Percentiles rank a stretch among this genome's conserved stretches.
Evolutionary conservation across 2,113 vertebrate genomes (phyloP).

Genomic region (Syngnathoides biaculeatus): DNA sequence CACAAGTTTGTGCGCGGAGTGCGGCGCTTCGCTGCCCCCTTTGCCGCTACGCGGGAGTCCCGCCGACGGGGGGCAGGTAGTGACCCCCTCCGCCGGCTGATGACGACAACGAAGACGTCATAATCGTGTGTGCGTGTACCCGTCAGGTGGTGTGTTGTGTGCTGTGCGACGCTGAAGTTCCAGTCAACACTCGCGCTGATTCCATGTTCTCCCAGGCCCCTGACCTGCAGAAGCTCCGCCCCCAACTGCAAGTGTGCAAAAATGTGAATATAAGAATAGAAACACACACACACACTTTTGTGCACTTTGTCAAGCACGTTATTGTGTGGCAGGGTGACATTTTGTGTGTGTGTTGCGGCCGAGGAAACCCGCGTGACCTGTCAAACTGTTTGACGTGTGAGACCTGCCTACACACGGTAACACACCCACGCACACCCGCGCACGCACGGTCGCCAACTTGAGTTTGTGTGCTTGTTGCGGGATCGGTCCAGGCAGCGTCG

Average conservation of each 20-base stretch:
- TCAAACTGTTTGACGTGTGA: slow-evolving; percentile 52
- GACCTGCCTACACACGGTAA: slow-evolving; percentile 32
- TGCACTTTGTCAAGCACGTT: not conserved
- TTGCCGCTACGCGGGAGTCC: not conserved
- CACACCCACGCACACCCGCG: not conserved
- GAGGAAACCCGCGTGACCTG: slow-evolving; percentile 34
- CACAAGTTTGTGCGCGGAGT: not conserved
- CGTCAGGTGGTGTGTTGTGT: slow-evolving; percentile 1
- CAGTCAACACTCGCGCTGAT: not conserved
- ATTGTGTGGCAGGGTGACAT: slow-evolving; percentile 27
- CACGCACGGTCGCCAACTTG: not conserved
- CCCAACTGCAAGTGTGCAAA: not conserved
- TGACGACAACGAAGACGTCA: not conserved
- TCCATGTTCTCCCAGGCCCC: not conserved
- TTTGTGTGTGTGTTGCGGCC: slow-evolving; percentile 41
- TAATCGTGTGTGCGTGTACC: not conserved
- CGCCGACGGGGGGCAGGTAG: slow-evolving; percentile 1
- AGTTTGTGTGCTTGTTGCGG: not conserved
- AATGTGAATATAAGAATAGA: not conserved
- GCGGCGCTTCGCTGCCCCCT: not conserved
- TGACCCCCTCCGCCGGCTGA: not conserved
- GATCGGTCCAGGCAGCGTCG: slow-evolving; percentile 41
- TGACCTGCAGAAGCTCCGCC: not conserved
- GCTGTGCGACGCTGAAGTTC: not conserved
- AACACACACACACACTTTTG: slow-evolving; percentile 6